Evolutionary conservation across 2,113 vertebrate species (phyloP).

Genomic region (Lepisosteus oculatus): DNA sequence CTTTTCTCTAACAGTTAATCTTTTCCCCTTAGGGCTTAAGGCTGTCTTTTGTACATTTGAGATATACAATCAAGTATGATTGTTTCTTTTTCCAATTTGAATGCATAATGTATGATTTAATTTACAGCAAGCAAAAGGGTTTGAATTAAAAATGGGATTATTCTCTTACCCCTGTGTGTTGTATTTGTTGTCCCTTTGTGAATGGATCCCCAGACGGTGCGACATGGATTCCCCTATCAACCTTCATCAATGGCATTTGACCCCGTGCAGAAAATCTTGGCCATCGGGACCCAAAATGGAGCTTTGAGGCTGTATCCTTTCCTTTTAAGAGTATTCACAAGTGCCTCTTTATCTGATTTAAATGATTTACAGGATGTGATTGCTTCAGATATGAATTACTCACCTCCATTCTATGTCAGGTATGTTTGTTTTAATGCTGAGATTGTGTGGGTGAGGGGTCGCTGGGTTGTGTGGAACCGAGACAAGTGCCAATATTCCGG

Average conservation of each 20-base stretch:
- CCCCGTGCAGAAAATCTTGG: constrained; percentile 98
- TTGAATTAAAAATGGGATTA: background rate
- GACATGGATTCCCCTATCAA: constrained; percentile 97
- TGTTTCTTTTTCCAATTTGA: background rate
- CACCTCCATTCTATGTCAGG: background rate
- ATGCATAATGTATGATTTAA: background rate
- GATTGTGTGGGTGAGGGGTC: background rate
- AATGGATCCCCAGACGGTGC: constrained; percentile 80
- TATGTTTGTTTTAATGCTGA: background rate
- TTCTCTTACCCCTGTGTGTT: constrained; percentile 31
- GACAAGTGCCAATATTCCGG: constrained; percentile 1
- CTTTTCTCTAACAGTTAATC: too few species aligned
- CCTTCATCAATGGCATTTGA: constrained; percentile 97
- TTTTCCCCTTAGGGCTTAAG: too few species aligned
- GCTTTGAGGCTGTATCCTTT: constrained; percentile 98
- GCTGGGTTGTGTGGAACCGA: background rate
- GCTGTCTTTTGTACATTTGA: too few species aligned
- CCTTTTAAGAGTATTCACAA: constrained; percentile 15
- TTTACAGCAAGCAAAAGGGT: background rate
- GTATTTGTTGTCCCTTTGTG: constrained; percentile 20
- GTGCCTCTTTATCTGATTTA: background rate
- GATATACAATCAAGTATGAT: too few species aligned
- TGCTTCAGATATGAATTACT: background rate
- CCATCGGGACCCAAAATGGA: constrained; percentile 90
- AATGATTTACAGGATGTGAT: constrained; percentile 12